Percentiles rank a stretch among this genome's conserved stretches.
Evolutionary conservation across 92 coral and sea anemone genomes (phyloP).

Genomic region (Phenganax marumi): DNA sequence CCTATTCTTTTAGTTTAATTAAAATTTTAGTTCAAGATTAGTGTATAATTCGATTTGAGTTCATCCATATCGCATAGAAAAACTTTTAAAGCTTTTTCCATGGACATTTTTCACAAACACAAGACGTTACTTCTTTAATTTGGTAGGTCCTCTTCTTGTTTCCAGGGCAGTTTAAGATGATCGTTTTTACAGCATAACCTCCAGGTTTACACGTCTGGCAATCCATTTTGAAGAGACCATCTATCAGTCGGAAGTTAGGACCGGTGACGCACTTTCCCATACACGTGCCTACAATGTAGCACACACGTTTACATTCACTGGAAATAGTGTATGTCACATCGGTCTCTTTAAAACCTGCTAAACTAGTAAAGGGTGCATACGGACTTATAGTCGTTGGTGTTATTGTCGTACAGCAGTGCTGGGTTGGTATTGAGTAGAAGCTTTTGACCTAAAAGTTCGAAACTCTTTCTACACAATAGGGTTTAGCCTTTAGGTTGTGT

Average conservation of each 20-base stretch:
- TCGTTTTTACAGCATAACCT: conserved; percentile 8
- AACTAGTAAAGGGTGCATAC: background rate
- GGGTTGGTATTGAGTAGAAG: no score
- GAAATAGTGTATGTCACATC: background rate
- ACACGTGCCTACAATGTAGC: conserved; percentile 10
- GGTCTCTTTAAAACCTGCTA: background rate
- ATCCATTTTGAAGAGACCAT: background rate
- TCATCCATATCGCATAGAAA: background rate
- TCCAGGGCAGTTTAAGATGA: conserved; percentile 30
- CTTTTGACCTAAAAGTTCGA: no score
- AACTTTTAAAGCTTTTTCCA: background rate
- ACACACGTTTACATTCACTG: background rate
- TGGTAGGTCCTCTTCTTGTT: background rate
- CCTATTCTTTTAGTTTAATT: background rate
- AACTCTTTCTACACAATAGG: no score
- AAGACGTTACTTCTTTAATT: conserved; percentile 26
- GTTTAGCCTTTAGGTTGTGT: no score
- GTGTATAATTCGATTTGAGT: background rate
- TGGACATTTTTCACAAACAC: conserved; percentile 36
- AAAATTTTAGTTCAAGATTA: background rate
- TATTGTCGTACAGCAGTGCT: background rate
- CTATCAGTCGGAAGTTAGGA: conserved; percentile 1
- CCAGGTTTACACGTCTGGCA: conserved; percentile 19
- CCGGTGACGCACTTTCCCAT: conserved; percentile 28
- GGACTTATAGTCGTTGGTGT: background rate